A percentile compares a stretch with the other conserved stretches of the same genome.
Conservation (phyloP, 2,113 vertebrate genomes). For the Epinephelus fuscoguttatus region DNA sequence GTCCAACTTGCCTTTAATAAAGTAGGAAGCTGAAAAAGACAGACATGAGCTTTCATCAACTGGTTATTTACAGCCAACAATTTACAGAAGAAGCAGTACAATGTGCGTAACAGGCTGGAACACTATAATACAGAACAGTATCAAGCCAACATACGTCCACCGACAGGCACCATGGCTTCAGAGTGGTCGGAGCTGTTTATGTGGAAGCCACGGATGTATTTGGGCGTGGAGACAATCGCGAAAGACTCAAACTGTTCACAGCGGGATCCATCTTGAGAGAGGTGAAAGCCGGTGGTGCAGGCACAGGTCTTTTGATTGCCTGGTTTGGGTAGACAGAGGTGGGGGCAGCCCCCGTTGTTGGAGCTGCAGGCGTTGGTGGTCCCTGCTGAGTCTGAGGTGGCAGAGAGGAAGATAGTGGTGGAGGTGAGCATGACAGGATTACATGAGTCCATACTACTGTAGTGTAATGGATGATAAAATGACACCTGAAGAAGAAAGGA, state of each 20-base stretch:
- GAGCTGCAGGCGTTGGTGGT: conserved; percentile 80
- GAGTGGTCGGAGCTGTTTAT: conserved; percentile 85
- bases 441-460: background rate
- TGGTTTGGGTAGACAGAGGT: conserved; percentile 83
- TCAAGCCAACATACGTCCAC: conserved; percentile 73
- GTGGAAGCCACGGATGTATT: conserved; percentile 82
- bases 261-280: conserved; percentile 71
- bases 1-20: conserved; percentile 66
- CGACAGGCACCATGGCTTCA: conserved; percentile 83
- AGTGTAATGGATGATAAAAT: background rate
- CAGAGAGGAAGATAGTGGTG: background rate
- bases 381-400: conserved; percentile 76
- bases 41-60: background rate
- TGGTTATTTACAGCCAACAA: too few relatives aligned
- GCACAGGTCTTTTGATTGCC: conserved; percentile 76
- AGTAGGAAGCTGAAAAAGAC: conserved; percentile 62
- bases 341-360: conserved; percentile 82
- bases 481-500: background rate
- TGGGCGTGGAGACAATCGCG: conserved; percentile 75
- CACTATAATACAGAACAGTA: background rate
- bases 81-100: too few relatives aligned
- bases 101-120: background rate
- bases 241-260: conserved; percentile 83
- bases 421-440: background rate
- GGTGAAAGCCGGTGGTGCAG: conserved; percentile 82